Evolutionary conservation across 2,113 vertebrate species (phyloP).

Genomic region (Chionomys nivalis): DNA sequence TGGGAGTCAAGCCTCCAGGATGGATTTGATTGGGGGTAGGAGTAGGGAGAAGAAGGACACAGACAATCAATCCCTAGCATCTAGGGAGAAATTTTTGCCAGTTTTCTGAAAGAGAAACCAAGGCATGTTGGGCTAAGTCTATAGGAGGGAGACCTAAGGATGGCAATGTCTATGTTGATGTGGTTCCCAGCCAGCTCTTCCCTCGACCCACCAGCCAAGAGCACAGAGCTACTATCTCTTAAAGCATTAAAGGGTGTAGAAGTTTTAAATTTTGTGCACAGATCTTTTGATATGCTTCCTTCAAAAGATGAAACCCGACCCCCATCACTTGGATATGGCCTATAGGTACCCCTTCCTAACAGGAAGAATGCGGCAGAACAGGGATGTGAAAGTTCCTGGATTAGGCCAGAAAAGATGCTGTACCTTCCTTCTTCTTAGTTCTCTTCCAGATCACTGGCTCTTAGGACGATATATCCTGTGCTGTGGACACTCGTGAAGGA

Average conservation of each 20-base stretch:
- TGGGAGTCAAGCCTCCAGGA: background rate
- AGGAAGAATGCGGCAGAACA: background rate
- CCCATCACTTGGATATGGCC: background rate
- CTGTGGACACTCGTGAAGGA: background rate
- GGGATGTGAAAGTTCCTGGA: background rate
- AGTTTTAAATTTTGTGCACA: conserved; percentile 1
- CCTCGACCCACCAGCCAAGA: too few relatives aligned
- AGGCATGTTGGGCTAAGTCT: background rate
- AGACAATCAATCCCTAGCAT: background rate
- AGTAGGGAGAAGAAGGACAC: background rate
- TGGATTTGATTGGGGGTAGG: background rate
- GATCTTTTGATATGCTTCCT: background rate
- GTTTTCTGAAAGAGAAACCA: background rate
- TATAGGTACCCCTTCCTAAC: background rate
- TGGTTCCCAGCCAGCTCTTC: too few relatives aligned
- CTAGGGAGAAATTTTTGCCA: background rate
- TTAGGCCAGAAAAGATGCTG: background rate
- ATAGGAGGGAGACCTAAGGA: background rate
- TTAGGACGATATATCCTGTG: background rate
- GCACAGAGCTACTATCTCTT: background rate
- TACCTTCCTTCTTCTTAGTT: background rate
- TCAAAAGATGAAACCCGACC: background rate
- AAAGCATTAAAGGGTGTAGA: background rate
- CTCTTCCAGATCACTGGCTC: background rate
- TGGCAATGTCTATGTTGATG: background rate